Evolutionary conservation across 2,888 invertebrate genomes (phyloP).

Genomic region (Stenodema calcarata): DNA sequence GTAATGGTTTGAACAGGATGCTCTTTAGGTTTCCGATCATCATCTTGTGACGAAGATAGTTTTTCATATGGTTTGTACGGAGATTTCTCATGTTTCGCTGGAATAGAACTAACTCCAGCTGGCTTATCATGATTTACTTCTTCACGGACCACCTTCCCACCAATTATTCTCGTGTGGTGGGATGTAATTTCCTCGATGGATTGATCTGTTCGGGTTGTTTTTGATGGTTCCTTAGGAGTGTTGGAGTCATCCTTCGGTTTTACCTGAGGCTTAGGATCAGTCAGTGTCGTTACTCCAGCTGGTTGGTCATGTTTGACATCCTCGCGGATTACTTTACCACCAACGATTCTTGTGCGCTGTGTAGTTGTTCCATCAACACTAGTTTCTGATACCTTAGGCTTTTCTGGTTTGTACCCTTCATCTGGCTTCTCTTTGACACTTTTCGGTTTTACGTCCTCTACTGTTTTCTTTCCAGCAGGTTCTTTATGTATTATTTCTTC

Average conservation of each 20-base stretch:
- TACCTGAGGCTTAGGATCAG: background rate
- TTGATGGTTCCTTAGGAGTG: background rate
- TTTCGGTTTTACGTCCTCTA: background rate
- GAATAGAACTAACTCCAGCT: background rate
- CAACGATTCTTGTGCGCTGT: background rate
- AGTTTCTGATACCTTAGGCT: background rate
- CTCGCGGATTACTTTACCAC: conserved; percentile 24
- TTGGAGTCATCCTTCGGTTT: background rate
- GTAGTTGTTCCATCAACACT: no score
- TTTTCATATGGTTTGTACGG: background rate
- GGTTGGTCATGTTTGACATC: background rate
- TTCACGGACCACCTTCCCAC: conserved; percentile 52
- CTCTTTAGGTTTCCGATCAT: background rate
- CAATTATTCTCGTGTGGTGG: conserved; percentile 47
- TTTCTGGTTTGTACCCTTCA: background rate
- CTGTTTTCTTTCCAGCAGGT: background rate
- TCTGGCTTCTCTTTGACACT: background rate
- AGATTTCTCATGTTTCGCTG: background rate
- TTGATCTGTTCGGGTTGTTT: background rate
- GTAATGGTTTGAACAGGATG: background rate
- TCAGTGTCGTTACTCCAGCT: background rate
- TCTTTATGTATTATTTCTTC: background rate
- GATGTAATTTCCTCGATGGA: background rate
- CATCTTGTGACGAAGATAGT: background rate
- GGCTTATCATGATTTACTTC: background rate